These are phyloP conservation scores for Campylorhamphus procurvoides DNA, from an alignment of 2,113 vertebrate genomes.

Conservation along the genomic window DNA sequence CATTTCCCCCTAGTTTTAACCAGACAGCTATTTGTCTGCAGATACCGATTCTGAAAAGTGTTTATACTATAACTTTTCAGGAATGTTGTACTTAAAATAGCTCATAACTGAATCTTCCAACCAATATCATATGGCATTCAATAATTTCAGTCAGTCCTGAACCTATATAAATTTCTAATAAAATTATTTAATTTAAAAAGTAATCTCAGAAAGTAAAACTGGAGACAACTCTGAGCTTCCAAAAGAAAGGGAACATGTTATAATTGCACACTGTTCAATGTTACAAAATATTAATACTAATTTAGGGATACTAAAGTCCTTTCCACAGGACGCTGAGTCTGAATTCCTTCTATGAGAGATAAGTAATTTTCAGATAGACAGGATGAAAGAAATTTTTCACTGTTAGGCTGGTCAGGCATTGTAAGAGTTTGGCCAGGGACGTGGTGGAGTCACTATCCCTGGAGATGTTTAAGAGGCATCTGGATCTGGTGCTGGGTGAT, in stretches of 20 bases:
- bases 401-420: not conserved
- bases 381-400: not conserved
- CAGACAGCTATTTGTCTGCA: not conserved
- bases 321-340: not conserved
- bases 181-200: not conserved
- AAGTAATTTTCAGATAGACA: not conserved
- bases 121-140: not conserved
- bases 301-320: not conserved
- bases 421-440: not conserved
- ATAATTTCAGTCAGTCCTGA: not conserved
- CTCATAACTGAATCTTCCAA: not conserved
- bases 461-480: not conserved
- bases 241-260: not conserved
- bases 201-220: not conserved
- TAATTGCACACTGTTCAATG: not conserved
- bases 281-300: not conserved
- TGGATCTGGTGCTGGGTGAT: not conserved
- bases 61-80: not conserved
- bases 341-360: not conserved
- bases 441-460: too few species aligned
- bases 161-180: not conserved
- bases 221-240: not conserved
- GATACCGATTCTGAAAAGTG: not conserved
- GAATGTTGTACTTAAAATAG: not conserved
- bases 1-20: not conserved